These are phyloP conservation scores for Ommatoiulus sabulosus DNA, from an alignment of 2,888 invertebrate genomes.

Conservation along the genomic window DNA sequence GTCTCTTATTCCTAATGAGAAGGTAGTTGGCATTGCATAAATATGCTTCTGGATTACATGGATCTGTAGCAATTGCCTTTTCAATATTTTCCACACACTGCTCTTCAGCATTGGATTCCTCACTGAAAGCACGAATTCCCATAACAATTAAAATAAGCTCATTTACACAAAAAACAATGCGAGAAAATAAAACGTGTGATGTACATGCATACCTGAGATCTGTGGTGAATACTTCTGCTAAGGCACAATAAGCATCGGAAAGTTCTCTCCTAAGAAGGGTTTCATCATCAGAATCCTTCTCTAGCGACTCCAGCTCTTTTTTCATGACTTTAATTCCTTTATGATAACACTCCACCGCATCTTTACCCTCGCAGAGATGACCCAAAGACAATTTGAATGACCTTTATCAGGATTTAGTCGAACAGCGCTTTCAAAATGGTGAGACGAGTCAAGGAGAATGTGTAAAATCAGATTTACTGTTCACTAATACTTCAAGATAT, in stretches of 20 bases:
- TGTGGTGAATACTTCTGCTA: conserved; percentile 69
- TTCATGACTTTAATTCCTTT: conserved; percentile 68
- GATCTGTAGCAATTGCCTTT: conserved; percentile 66
- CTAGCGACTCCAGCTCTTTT: conserved; percentile 60
- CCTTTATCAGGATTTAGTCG: conserved; percentile 67
- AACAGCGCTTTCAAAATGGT: conserved; percentile 63
- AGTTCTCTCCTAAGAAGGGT: conserved; percentile 62
- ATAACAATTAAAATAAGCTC: conserved; percentile 15
- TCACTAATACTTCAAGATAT: too few relatives aligned
- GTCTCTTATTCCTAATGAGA: conserved; percentile 67
- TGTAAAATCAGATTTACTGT: neutral
- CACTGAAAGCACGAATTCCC: conserved; percentile 62
- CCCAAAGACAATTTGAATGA: conserved; percentile 69
- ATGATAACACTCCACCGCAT: conserved; percentile 67
- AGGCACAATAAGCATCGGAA: conserved; percentile 68
- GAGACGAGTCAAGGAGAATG: neutral
- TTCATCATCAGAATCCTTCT: neutral
- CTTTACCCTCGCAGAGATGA: conserved; percentile 67
- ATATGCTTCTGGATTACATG: conserved; percentile 68
- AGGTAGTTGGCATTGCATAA: conserved; percentile 67
- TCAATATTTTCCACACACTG: conserved; percentile 66
- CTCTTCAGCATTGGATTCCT: conserved; percentile 68
- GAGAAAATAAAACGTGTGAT: neutral
- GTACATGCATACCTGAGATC: conserved; percentile 67
- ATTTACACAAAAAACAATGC: neutral